Conservation (phyloP, 2,888 invertebrate genomes). For the Mesorhabditis spiculigera region DNA sequence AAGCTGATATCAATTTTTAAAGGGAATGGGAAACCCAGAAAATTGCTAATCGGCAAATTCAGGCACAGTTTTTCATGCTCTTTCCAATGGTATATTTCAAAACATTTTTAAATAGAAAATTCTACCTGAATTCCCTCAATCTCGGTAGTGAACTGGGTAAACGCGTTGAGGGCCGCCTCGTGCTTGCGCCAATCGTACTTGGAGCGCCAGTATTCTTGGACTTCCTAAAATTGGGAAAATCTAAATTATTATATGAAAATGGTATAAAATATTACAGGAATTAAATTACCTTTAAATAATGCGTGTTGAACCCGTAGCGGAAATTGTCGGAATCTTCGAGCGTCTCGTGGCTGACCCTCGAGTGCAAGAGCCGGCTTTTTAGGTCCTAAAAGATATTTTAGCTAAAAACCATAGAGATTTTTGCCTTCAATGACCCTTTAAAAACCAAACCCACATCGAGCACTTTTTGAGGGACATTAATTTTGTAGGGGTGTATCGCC, state of each 20-base stretch:
- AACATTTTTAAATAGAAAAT: background rate
- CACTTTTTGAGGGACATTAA: conserved; percentile 34
- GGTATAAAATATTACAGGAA: background rate
- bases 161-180: conserved; percentile 72
- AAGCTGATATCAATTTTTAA: too few species aligned
- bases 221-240: conserved; percentile 15
- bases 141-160: conserved; percentile 73
- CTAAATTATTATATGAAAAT: conserved; percentile 5
- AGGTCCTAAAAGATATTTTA: conserved; percentile 36
- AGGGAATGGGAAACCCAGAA: too few species aligned
- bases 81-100: too few species aligned
- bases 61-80: background rate
- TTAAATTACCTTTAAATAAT: conserved; percentile 57
- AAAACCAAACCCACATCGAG: conserved; percentile 22
- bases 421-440: background rate
- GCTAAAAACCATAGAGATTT: background rate
- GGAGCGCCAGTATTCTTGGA: conserved; percentile 73
- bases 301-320: conserved; percentile 77
- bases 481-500: conserved; percentile 38
- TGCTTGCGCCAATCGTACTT: conserved; percentile 74
- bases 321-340: conserved; percentile 65
- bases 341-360: conserved; percentile 51
- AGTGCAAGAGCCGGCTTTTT: conserved; percentile 62
- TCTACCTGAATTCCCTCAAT: conserved; percentile 68
- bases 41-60: background rate